Conservation (phyloP, 2,113 vertebrate species). For the Neolamprologus longior region DNA sequence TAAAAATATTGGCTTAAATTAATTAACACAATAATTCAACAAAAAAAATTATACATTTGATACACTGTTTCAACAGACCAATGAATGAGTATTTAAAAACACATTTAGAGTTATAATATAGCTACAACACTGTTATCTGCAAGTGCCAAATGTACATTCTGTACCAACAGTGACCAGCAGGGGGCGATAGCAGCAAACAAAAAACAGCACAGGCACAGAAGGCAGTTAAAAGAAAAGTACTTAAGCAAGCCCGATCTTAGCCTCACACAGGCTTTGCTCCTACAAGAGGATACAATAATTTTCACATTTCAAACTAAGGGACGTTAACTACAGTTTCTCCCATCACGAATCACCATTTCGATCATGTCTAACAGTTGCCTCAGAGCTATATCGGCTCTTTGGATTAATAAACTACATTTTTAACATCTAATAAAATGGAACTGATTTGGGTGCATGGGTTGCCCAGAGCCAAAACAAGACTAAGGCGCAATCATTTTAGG, state of each 20-base stretch:
- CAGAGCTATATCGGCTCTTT: background rate
- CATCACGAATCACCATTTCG: background rate
- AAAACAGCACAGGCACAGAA: background rate
- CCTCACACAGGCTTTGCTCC: slow-evolving; percentile 55
- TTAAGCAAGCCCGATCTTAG: slow-evolving; percentile 56
- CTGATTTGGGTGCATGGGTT: background rate
- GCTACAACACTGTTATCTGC: background rate
- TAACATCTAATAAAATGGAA: background rate
- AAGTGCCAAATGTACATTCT: background rate
- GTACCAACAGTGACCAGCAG: slow-evolving; percentile 31
- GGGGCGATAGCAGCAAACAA: slow-evolving; percentile 13
- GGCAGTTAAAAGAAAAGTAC: slow-evolving; percentile 46
- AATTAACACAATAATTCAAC: background rate
- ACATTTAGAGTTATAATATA: background rate
- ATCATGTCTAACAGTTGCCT: background rate
- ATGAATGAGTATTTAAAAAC: background rate
- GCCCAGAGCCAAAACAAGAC: background rate
- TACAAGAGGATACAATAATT: slow-evolving; percentile 16
- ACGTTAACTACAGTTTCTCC: background rate
- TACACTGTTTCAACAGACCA: background rate
- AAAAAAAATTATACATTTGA: background rate
- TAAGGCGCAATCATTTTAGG: background rate
- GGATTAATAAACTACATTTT: background rate
- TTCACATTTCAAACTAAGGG: background rate
- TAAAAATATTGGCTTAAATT: background rate